Evolutionary conservation across 2,113 vertebrate genomes (phyloP).

Genomic region (Sterrhoptilus dennistouni): DNA sequence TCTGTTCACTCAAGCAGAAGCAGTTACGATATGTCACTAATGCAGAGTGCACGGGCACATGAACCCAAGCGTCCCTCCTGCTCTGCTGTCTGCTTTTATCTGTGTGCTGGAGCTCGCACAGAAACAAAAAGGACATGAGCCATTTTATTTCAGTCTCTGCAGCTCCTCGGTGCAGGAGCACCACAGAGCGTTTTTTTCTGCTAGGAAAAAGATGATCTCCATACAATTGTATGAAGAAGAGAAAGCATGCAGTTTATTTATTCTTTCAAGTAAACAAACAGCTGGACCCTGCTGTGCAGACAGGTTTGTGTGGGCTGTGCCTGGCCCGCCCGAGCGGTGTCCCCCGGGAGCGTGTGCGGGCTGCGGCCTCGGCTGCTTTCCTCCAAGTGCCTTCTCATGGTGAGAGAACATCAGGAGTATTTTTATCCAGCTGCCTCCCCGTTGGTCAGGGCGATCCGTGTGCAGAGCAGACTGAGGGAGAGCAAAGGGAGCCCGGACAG

Average conservation of each 20-base stretch:
- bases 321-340: background rate
- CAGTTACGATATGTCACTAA: background rate
- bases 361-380: background rate
- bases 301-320: background rate
- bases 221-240: background rate
- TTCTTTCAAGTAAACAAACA: background rate
- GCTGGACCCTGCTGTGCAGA: background rate
- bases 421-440: background rate
- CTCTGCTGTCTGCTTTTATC: background rate
- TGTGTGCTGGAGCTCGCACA: background rate
- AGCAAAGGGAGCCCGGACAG: rapidly evolving
- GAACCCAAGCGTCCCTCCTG: background rate
- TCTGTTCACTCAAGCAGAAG: background rate
- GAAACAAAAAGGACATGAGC: background rate
- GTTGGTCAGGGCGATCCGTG: background rate
- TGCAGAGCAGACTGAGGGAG: rapidly evolving
- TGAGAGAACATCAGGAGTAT: rapidly evolving
- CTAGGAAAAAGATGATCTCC: background rate
- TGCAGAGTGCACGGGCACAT: background rate
- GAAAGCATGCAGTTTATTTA: background rate
- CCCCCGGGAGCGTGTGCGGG: rapidly evolving
- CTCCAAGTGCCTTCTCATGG: rapidly evolving
- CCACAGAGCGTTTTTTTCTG: background rate
- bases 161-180: background rate
- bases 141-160: background rate